Percentiles rank a stretch among this genome's conserved stretches.
phyloP scores from a whole-genome alignment of 2,797 vertebrate species.

The Myoxocephalus aenaeus region DNA sequence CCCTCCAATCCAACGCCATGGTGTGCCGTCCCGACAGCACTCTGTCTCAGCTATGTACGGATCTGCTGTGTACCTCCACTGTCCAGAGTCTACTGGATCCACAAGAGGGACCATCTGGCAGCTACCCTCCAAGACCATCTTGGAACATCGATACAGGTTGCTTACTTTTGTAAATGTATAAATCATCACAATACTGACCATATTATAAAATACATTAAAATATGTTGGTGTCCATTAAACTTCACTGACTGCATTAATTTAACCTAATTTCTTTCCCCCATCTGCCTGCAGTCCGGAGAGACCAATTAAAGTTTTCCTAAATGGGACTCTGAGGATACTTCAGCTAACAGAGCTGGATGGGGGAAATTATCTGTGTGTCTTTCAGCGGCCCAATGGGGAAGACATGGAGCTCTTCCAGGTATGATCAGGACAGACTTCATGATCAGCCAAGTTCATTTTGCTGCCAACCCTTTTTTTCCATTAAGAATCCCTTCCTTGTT shows the following conservation, averaged over 20 bases:
- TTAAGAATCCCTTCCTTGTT: constrained; percentile 4
- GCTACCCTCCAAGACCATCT: constrained; percentile 80
- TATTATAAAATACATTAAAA: constrained; percentile 7
- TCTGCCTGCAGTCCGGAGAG: constrained; percentile 80
- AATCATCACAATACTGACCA: neutral
- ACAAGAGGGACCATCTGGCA: constrained; percentile 83
- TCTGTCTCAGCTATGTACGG: constrained; percentile 83
- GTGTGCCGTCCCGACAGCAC: constrained; percentile 75
- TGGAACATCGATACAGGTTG: constrained; percentile 84
- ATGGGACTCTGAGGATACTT: constrained; percentile 86
- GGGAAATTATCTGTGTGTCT: constrained; percentile 85
- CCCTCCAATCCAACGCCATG: constrained; percentile 47
- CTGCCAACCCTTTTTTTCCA: constrained; percentile 7
- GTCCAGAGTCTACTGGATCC: constrained; percentile 81
- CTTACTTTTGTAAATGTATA: constrained; percentile 5
- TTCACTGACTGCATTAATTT: constrained; percentile 40
- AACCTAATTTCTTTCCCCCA: constrained; percentile 6
- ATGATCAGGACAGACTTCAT: constrained; percentile 28
- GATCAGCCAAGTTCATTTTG: constrained; percentile 6
- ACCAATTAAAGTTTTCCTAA: constrained; percentile 82
- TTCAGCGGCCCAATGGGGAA: constrained; percentile 84
- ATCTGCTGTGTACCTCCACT: constrained; percentile 85
- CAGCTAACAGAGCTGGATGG: constrained; percentile 83
- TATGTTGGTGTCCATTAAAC: constrained; percentile 9
- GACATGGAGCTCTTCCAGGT: constrained; percentile 86